Evolutionary conservation across 2,797 vertebrate genomes (phyloP), one percentile per base, ranked within the genome.

Genomic region (Sparidentex hasta): DNA sequence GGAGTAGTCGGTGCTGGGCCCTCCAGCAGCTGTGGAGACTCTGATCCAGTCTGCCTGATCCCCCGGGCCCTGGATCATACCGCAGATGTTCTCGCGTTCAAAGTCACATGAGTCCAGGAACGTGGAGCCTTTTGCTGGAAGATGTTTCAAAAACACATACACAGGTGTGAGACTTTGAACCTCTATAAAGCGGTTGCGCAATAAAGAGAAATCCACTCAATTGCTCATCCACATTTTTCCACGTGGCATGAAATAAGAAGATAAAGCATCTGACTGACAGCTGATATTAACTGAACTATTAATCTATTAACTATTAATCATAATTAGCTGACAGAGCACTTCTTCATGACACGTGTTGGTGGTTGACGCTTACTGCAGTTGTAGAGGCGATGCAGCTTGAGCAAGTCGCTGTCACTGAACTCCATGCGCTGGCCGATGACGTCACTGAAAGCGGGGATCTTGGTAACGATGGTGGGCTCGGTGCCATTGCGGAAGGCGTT

Each of bases 401-500:
- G 90, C 77, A 99, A 88, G 84, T 99, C 98, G 0, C 88, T 96
- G 84, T 97, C 96, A 14, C 98, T 99, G 93, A 99, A 98, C 91
- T 98, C 97, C 96, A 99, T 97, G 0, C 97, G 80, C 78, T 99
- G 97, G 33, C 98, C 97, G 12, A 99, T 98, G 57, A 99, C 95
- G 2, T 98, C 95, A 25, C 91, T 95, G 88, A 98, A 99, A 1
- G 94, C 94, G 0, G 95, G 88, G 82, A 98, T 97, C 71, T 94
- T 97, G 62, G 98, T 98, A 84, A 98, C 4, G 1, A 99, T 99
- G 65, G 98, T 99, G 75, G 97, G 94, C 65, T 97, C 94, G 0
- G 84, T 89, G 29, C 96, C 96, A 0, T 95, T 98, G 7, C 69
- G 71, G 82, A 99, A 99, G 2, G 97, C 95, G 0, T 71, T 97